phyloP scores from a whole-genome alignment of 2,888 invertebrate genomes.

The Alloscopus bannaensis region DNA sequence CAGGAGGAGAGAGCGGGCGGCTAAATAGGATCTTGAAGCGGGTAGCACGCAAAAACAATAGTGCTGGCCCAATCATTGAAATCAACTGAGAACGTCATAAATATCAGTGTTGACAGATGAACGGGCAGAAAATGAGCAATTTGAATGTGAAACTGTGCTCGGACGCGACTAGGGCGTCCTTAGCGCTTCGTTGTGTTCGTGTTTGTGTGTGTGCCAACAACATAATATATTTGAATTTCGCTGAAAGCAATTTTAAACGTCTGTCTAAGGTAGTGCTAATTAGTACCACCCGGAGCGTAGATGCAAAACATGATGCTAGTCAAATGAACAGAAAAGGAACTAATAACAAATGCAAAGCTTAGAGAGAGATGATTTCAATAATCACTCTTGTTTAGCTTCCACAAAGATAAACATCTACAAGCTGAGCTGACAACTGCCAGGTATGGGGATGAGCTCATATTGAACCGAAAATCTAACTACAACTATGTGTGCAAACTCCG shows the following conservation, averaged over 20 bases:
- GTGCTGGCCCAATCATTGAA: slow-evolving; percentile 26
- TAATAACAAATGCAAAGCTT: slow-evolving; percentile 21
- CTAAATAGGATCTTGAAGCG: too few relatives aligned
- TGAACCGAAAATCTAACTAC: not conserved
- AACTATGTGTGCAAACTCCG: not conserved
- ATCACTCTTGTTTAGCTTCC: slow-evolving; percentile 28
- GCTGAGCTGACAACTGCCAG: too few relatives aligned
- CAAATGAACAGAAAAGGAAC: slow-evolving; percentile 7
- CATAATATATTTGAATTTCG: slow-evolving; percentile 1
- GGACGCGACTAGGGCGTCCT: too few relatives aligned
- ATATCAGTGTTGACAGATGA: slow-evolving; percentile 51
- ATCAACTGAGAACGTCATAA: slow-evolving; percentile 37
- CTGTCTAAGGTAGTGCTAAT: slow-evolving; percentile 37
- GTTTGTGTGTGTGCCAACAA: slow-evolving; percentile 1
- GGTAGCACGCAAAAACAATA: slow-evolving; percentile 35
- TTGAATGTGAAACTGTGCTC: too few relatives aligned
- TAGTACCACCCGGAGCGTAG: slow-evolving; percentile 52
- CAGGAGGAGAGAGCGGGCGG: too few relatives aligned
- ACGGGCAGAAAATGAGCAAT: slow-evolving; percentile 11
- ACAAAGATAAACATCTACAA: too few relatives aligned
- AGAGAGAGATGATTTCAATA: slow-evolving; percentile 49
- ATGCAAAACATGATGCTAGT: slow-evolving; percentile 18
- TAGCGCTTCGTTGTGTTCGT: not conserved
- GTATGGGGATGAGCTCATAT: not conserved
- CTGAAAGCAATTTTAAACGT: slow-evolving; percentile 32